Evolutionary conservation across 2,888 invertebrate species (phyloP).

Genomic region (Galeopsomyia nigrocyanea): DNA sequence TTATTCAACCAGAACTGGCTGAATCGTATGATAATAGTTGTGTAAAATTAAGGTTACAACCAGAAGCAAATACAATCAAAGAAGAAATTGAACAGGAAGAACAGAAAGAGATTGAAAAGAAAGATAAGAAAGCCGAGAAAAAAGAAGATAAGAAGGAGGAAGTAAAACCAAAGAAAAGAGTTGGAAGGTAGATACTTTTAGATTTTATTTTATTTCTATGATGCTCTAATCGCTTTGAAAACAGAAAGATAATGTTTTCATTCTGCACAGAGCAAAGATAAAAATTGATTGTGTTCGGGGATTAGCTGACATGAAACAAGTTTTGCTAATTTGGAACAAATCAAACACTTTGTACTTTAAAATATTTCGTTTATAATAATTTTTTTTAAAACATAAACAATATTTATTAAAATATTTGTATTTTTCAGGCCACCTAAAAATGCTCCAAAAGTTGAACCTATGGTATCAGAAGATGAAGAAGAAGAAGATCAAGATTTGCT

Average conservation of each 20-base stretch:
- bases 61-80: conserved; percentile 57
- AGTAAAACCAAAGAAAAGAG: conserved; percentile 66
- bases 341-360: conserved; percentile 53
- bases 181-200: conserved; percentile 59
- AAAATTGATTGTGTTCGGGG: conserved; percentile 59
- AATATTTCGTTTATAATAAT: conserved; percentile 14
- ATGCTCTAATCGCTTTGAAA: conserved; percentile 65
- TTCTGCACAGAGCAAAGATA: conserved; percentile 65
- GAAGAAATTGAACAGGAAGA: conserved; percentile 60
- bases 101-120: conserved; percentile 58
- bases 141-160: conserved; percentile 60
- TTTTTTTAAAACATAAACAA: conserved; percentile 13
- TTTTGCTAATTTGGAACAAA: conserved; percentile 63
- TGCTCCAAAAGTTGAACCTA: conserved; percentile 56
- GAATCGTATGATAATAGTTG: conserved; percentile 65
- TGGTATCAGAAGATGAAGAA: conserved; percentile 63
- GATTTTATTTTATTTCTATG: conserved; percentile 19
- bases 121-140: conserved; percentile 62
- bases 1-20: conserved; percentile 64
- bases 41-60: conserved; percentile 62
- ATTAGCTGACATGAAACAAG: conserved; percentile 52
- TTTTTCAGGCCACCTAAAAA: conserved; percentile 62
- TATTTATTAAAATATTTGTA: conserved; percentile 11
- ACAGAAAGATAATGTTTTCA: conserved; percentile 58
- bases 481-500: conserved; percentile 70